Evolutionary conservation across 2,113 vertebrate genomes (phyloP), one percentile per base, ranked within the genome.

Genomic region (Urocynchramus pylzowi): DNA sequence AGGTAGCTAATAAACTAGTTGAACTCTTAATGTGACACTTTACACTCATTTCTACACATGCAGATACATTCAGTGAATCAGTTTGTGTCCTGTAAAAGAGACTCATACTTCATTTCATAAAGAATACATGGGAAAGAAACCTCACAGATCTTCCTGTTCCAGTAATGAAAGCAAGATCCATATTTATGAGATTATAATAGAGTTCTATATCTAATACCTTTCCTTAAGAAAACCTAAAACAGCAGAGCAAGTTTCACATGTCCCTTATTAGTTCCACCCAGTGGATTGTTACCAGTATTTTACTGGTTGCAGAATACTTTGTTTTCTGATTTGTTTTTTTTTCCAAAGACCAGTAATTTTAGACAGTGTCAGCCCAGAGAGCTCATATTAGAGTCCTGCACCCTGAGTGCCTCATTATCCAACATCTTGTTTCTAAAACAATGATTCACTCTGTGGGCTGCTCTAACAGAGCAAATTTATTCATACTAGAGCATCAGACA

Each of bases 231-330:
- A 87, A 69, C 1, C 9, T 31, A 18, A n/a, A 77, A 24, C 9
- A 81, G 20, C 8, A 42, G 39, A 64, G 35, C 9, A n/a, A 31
- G 6, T 68, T 88, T 59, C 8, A 1, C 0, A 0, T 84, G 19
- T 50, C 23, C 18, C 5, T 65, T 88, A 13, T 61, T 77, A 88
- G 10, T 61, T 67, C 28, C 45, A 88, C 27, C 26, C 26, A 10
- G 18, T 69, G 39, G 26, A 69, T 79, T 88, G 57, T 47, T 50
- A 45, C 20, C 27, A 54, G 37, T 69, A 21, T 47, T 95, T 80
- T 53, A 31, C 24, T 67, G 56, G 44, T 45, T 74, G 39, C 37
- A 67, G 13, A 65, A 20, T 44, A 13, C 59, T 84, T 89, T 31
- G 10, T 20, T 35, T 39, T 39, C 64, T n/a, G 23, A 10, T 18